Conservation (phyloP, 2,113 vertebrate genomes). For the Peromyscus californicus region DNA sequence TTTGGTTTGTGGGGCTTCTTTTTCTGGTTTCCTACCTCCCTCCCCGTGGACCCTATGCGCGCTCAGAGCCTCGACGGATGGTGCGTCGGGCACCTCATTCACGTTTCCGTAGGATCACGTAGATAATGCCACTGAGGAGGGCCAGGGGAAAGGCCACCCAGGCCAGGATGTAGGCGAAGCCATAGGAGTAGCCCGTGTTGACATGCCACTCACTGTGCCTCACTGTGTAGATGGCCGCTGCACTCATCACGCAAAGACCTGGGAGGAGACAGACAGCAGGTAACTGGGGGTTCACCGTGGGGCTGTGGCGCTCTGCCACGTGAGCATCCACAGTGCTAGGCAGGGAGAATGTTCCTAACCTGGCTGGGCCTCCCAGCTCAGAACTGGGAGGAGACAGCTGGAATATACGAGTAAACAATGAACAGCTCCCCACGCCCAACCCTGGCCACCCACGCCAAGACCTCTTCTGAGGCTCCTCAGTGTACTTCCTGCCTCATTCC, state of each 20-base stretch:
- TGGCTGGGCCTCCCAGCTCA: not conserved
- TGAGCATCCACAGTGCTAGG: fast-evolving
- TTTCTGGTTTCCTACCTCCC: constrained; percentile 85
- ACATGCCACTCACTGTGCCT: constrained; percentile 92
- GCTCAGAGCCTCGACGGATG: constrained; percentile 45
- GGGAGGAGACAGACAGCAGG: not conserved
- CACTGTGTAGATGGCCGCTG: constrained; percentile 96
- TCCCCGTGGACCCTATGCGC: constrained; percentile 74
- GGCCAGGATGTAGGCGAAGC: constrained; percentile 97
- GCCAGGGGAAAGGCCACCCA: constrained; percentile 98
- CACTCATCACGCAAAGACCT: constrained; percentile 98
- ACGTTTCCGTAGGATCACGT: constrained; percentile 97
- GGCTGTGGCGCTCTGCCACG: no score
- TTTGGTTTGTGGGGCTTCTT: constrained; percentile 20
- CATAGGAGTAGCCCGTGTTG: constrained; percentile 84
- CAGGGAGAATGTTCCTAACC: not conserved
- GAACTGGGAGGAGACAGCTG: not conserved
- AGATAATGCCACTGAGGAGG: constrained; percentile 95
- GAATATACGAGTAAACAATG: fast-evolving
- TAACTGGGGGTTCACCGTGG: not conserved
- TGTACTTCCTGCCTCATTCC: not conserved
- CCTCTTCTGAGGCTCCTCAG: not conserved
- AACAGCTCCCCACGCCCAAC: not conserved
- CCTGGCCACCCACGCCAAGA: fast-evolving
- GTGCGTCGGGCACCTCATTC: constrained; percentile 86